Conservation (phyloP, 2,797 vertebrate genomes). For the Galaxias olidus region DNA sequence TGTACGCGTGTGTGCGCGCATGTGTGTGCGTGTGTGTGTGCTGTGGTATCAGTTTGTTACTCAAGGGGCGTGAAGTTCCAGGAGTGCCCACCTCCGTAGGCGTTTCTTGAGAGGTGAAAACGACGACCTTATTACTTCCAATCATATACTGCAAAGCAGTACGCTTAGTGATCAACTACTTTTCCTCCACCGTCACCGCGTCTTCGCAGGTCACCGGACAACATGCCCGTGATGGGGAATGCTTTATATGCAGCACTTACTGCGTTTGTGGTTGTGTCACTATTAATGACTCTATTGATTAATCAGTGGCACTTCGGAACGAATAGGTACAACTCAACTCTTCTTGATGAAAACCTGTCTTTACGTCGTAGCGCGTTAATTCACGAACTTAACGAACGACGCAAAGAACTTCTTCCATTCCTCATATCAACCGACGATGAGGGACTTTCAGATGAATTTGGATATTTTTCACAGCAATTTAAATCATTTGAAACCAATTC, state of each 20-base stretch:
- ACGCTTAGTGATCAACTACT: conserved; percentile 19
- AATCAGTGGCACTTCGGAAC: conserved; percentile 72
- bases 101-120: conserved; percentile 65
- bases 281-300: conserved; percentile 69
- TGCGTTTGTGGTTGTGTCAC: conserved; percentile 70
- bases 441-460: conserved; percentile 5
- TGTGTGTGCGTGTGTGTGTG: not conserved
- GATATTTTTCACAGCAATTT: conserved; percentile 7
- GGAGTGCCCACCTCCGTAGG: conserved; percentile 73
- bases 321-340: conserved; percentile 36
- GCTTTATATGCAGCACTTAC: conserved; percentile 69
- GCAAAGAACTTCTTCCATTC: conserved; percentile 71
- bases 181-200: conserved; percentile 17
- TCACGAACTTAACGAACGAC: conserved; percentile 67
- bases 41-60: not conserved
- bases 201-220: conserved; percentile 14
- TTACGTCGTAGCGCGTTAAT: conserved; percentile 59
- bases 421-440: conserved; percentile 40
- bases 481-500: conserved; percentile 4
- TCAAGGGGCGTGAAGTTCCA: conserved; percentile 65
- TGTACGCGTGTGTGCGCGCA: not conserved
- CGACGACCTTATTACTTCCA: conserved; percentile 47
- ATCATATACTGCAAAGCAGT: not conserved
- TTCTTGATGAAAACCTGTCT: conserved; percentile 44
- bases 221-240: conserved; percentile 66